phyloP scores from a whole-genome alignment of 2,113 vertebrate species.

The Pluvialis apricaria region DNA sequence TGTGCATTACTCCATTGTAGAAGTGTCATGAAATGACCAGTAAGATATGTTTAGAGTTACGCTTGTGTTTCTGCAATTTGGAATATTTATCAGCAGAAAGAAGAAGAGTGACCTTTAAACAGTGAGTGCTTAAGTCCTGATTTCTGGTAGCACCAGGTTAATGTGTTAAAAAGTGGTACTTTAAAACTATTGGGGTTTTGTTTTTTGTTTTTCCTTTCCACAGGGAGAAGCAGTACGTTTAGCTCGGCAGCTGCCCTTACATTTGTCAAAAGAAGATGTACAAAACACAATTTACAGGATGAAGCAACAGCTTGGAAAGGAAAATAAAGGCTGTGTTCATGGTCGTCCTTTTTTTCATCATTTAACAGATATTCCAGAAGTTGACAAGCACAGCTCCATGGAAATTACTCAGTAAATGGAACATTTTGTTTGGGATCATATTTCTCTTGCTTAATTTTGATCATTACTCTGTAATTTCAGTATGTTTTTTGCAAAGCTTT shows the following conservation, averaged over 20 bases:
- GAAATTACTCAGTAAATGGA: conserved; percentile 58
- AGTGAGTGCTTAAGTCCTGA: neutral
- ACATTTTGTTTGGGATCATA: conserved; percentile 36
- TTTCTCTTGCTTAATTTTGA: conserved; percentile 33
- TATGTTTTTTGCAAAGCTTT: conserved; percentile 12
- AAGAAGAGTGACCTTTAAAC: neutral
- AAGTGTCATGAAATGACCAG: neutral
- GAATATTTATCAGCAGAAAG: neutral
- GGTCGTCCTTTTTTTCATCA: conserved; percentile 87
- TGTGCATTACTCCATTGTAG: neutral
- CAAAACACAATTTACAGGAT: conserved; percentile 81
- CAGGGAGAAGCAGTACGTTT: conserved; percentile 94
- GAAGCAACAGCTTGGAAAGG: conserved; percentile 80
- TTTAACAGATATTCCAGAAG: conserved; percentile 80
- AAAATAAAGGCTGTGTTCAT: conserved; percentile 84
- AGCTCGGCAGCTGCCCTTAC: conserved; percentile 84
- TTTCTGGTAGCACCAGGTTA: neutral
- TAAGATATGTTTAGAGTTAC: neutral
- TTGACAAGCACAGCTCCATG: conserved; percentile 55
- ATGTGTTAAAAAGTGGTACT: neutral
- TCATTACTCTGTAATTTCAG: conserved; percentile 7
- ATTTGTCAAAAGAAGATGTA: conserved; percentile 84
- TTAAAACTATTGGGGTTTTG: neutral
- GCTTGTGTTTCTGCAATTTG: neutral
- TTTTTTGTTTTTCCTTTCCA: conserved; percentile 32